phyloP scores from a whole-genome alignment of 2,113 vertebrate species.

The Copsychus sechellarum region DNA sequence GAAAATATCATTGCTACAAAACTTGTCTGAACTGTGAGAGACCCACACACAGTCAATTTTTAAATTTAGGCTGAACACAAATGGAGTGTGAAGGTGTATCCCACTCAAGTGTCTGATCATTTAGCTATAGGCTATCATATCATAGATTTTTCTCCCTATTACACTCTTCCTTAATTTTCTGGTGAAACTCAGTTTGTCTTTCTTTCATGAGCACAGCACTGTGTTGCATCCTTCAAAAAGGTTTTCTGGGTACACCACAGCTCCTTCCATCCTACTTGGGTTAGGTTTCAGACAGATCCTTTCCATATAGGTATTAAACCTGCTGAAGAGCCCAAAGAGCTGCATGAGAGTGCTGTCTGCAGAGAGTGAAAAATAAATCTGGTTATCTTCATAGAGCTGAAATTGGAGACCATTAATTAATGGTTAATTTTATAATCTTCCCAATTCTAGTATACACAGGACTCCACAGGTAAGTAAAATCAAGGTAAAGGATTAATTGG shows the following conservation, averaged over 20 bases:
- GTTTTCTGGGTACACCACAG: neutral
- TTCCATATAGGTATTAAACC: neutral
- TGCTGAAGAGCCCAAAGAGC: neutral
- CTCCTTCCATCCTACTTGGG: neutral
- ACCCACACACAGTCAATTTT: neutral
- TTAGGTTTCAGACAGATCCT: neutral
- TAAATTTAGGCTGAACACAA: neutral
- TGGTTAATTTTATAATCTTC: constrained; percentile 9
- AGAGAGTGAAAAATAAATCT: constrained; percentile 6
- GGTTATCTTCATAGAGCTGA: neutral
- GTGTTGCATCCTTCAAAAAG: neutral
- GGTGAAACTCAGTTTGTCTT: neutral
- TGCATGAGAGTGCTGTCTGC: neutral
- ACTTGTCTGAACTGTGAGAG: neutral
- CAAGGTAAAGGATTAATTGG: constrained; percentile 19
- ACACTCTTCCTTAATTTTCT: neutral
- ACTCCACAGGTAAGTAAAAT: neutral
- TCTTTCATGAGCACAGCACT: neutral
- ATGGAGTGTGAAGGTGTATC: neutral
- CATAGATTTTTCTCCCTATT: neutral
- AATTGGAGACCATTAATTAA: neutral
- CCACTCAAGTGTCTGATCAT: neutral
- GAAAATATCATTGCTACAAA: neutral
- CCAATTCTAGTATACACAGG: neutral
- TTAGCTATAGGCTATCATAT: neutral